phyloP scores from a whole-genome alignment of 2,888 invertebrate genomes.

The Mythimna loreyi region DNA sequence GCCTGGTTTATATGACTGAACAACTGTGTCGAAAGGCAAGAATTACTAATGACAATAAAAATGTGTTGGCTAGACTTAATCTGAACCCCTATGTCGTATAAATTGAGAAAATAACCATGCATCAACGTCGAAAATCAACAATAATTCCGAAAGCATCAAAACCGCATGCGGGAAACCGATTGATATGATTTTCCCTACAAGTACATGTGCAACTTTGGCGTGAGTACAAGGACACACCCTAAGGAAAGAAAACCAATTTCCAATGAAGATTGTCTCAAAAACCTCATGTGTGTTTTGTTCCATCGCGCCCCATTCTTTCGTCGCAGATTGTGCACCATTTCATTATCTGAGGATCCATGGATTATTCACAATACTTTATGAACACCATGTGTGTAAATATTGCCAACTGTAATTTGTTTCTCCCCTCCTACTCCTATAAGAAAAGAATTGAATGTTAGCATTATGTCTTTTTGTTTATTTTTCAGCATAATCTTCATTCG shows the following conservation, averaged over 20 bases:
- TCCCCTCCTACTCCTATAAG: constrained; percentile 26
- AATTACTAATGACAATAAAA: too few species aligned
- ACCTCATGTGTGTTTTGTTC: constrained; percentile 22
- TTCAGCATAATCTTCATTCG: constrained; percentile 32
- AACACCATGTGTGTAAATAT: constrained; percentile 53
- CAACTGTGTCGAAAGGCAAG: too few species aligned
- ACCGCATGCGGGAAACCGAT: not conserved
- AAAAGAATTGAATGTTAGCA: constrained; percentile 50
- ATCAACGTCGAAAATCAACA: not conserved
- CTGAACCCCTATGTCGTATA: too few species aligned
- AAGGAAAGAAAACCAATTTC: constrained; percentile 35
- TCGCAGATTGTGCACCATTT: constrained; percentile 34
- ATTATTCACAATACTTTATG: constrained; percentile 51
- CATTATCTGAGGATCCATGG: constrained; percentile 42
- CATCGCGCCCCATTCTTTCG: constrained; percentile 15
- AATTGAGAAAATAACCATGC: too few species aligned
- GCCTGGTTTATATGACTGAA: too few species aligned
- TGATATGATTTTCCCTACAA: not conserved
- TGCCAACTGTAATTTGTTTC: constrained; percentile 42
- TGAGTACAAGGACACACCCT: constrained; percentile 8
- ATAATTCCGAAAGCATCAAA: not conserved
- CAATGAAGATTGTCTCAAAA: constrained; percentile 30
- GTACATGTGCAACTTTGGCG: not conserved
- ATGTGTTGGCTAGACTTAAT: not conserved
- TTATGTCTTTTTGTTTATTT: constrained; percentile 22